Base-by-base conservation (phyloP, 2,888 invertebrate species). In the Muschampia plurimacula region DNA sequence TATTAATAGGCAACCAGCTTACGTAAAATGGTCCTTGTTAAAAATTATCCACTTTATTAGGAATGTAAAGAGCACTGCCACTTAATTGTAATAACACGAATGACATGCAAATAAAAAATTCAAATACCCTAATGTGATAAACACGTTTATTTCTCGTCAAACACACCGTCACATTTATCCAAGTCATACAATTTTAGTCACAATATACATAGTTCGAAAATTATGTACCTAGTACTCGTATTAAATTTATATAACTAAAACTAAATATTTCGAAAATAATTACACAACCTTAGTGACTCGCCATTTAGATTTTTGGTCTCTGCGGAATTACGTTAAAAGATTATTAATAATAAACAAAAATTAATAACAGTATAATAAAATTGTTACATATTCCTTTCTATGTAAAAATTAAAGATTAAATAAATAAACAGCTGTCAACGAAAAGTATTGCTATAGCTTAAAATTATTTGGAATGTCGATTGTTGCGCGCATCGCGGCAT, bases 71-170 rank as follows among this genome's bases (percentile, higher is more conserved):
- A 69, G 49, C 46, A 59, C 28, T 60, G 36, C 41, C 41, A 22
- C 22, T 60, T 68, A 60, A 46, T 60, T 49, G 15, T 36, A 60
- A 46, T 46, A 49, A 60, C 46, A 49, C 15, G 36, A 68, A 41
- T 36, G 8, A 10, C 41, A 39, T 2, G 82, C 79, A 84, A 89
- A 90, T 86, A 86, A 86, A 86, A 89, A 89, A 77, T 75, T 82
- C 84, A 89, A 87, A 89, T 84, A 88, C 74, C 72, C 81, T 85
- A 87, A 86, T 91, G 85, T 84, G 86, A 87, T 88, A 91, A 89
- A 89, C 91, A 91, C 89, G 88, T 93, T 93, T 94, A 93, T 92
- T 92, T 86, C 83, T 72, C 75, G 78, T 83, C 86, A 84, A 83
- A 86, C 81, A 82, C 81, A 80, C 84, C 80, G 80, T 84, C 87